Base-by-base conservation (phyloP, 2,888 invertebrate species). In the Dicyrtoma fusca region DNA sequence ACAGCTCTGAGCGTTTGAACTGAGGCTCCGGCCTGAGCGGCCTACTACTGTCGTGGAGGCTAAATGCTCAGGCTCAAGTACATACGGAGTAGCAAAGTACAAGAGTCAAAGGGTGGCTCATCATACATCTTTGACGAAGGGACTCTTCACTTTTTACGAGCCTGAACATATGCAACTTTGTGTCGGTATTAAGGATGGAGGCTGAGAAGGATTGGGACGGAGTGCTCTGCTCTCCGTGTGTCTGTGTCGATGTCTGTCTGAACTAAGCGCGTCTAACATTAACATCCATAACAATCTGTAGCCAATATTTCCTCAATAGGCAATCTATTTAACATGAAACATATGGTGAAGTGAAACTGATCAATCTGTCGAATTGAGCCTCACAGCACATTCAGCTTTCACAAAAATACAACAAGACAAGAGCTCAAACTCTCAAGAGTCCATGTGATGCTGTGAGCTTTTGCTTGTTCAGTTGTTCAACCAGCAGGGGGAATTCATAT, bases 271-370 rank as follows among this genome's bases (percentile, higher is more conserved):
- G 34, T 34, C 34, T 34, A 34, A 34, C 34, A 34, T 34, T 34
- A 34, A 34, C 34, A 34, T 34, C 34, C 34, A 34, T 34, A 34
- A 34, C 34, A 34, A 26, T 57, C 57, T 57, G 57, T 26, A 57
- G 57, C 26, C 57, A 57, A 57, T 57, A 57, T 57, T 19, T 25
- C 57, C 57, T 57, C 26, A 57, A 57, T 57, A 57, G 57, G 57
- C 57, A 57, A 57, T 57, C 23, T 57, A 25, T 57, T 57, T 57
- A 51, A 65, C 65, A 65, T 65, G 65, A 65, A 65, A 65, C 65
- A 65, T 51, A 65, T 65, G 65, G 65, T 65, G 49, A 53, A 65
- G 26, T 51, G 26, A 49, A 57, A 65, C 51, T 51, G 26, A 49
- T 65, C 65, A 65, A 65, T 65, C 65, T 51, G 51, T 51, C 49